Percentiles rank a stretch among this genome's conserved stretches.
Conservation (phyloP, 2,888 invertebrate genomes). For the Microdon myrmicae region DNA sequence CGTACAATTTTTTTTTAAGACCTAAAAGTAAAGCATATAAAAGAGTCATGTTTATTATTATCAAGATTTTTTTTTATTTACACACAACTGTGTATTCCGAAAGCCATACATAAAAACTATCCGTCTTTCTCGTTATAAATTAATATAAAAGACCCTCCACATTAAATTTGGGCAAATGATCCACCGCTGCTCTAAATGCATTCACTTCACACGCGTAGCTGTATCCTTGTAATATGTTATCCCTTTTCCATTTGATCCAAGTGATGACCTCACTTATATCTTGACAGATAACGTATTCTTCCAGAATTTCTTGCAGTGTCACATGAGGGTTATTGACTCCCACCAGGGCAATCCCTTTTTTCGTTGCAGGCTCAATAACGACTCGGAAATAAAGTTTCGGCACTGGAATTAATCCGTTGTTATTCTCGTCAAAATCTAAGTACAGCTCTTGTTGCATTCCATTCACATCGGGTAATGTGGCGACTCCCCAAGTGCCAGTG, state of each 20-base stretch:
- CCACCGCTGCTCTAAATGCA: constrained; percentile 56
- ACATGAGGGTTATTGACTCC: constrained; percentile 66
- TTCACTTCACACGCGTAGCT: constrained; percentile 60
- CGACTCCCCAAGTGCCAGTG: constrained; percentile 71
- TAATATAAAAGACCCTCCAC: constrained; percentile 21
- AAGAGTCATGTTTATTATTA: too few species aligned
- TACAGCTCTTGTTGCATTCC: constrained; percentile 61
- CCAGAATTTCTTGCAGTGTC: constrained; percentile 55
- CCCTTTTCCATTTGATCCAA: constrained; percentile 59
- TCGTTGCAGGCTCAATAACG: constrained; percentile 66
- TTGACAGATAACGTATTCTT: constrained; percentile 58
- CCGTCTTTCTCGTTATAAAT: too few species aligned
- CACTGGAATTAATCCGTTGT: constrained; percentile 67
- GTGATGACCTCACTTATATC: constrained; percentile 57
- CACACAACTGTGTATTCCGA: too few species aligned
- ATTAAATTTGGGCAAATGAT: constrained; percentile 55
- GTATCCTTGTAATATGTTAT: constrained; percentile 56
- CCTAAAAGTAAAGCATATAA: too few species aligned
- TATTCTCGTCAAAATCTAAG: constrained; percentile 60
- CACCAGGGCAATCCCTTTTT: constrained; percentile 69
- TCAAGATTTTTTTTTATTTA: too few species aligned
- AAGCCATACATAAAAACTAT: too few species aligned
- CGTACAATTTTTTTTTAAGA: too few species aligned
- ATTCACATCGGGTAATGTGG: constrained; percentile 67
- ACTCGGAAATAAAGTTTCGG: constrained; percentile 71